Conservation (phyloP, 2,797 vertebrate species). For the Myripristis jacobus region DNA sequence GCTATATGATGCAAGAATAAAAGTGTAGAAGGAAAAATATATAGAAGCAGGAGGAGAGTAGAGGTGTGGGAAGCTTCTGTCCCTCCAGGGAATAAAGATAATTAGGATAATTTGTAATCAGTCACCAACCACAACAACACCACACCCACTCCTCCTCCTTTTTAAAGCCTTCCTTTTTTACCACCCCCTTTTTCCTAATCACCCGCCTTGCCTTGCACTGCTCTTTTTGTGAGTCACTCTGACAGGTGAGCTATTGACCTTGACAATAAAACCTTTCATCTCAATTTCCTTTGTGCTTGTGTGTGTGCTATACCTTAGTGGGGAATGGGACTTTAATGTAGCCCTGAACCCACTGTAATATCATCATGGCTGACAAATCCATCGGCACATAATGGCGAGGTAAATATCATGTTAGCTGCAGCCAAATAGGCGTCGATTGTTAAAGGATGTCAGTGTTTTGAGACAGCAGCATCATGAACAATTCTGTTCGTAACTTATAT, state of each 20-base stretch:
- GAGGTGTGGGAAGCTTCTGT: too few relatives aligned
- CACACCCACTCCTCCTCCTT: conserved; percentile 2
- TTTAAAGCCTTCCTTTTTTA: background rate
- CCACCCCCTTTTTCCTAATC: background rate
- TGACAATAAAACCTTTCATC: conserved; percentile 19
- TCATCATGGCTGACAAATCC: conserved; percentile 31
- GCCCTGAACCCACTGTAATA: conserved; percentile 13
- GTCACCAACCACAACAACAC: conserved; percentile 16
- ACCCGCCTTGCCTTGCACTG: background rate
- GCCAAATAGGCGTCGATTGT: background rate
- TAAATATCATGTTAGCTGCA: conserved; percentile 23
- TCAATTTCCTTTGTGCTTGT: background rate
- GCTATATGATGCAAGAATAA: too few relatives aligned
- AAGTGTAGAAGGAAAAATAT: background rate
- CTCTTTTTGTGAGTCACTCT: background rate
- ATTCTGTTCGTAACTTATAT: background rate
- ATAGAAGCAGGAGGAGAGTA: background rate
- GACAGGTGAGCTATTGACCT: conserved; percentile 28
- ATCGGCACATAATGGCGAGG: background rate
- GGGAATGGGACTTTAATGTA: conserved; percentile 10
- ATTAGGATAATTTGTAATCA: conserved; percentile 62
- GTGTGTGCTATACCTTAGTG: background rate
- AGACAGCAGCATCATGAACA: background rate
- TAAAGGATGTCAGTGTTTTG: background rate
- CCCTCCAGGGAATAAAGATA: conserved; percentile 43